These are phyloP conservation scores for Nephotettix cincticeps DNA, from an alignment of 1,140 invertebrate genomes.

Conservation along the genomic window DNA sequence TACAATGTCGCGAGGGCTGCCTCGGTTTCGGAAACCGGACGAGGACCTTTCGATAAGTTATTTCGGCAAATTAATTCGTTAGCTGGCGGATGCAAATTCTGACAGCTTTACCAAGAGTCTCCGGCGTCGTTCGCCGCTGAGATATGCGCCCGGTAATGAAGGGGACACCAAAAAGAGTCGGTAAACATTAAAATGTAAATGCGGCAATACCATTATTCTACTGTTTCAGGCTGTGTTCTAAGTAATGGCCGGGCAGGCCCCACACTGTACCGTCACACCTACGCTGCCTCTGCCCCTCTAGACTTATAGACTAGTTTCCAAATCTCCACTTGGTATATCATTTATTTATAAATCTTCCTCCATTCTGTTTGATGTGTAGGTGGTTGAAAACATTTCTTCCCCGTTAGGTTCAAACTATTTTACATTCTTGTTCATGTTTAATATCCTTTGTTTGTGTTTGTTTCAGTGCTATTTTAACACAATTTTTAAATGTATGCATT, in stretches of 20 bases:
- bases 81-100: neutral
- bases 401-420: too few species aligned
- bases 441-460: too few species aligned
- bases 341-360: too few species aligned
- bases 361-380: too few species aligned
- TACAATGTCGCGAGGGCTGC: neutral
- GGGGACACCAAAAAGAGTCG: too few species aligned
- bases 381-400: too few species aligned
- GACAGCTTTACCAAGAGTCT: neutral
- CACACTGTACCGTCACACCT: neutral
- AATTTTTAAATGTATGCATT: too few species aligned
- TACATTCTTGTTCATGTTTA: too few species aligned
- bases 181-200: conserved; percentile 7
- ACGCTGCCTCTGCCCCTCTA: neutral
- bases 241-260: neutral
- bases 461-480: too few species aligned
- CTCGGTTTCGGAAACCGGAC: neutral
- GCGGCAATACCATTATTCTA: neutral
- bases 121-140: neutral
- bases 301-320: too few species aligned
- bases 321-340: too few species aligned
- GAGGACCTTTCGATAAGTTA: conserved; percentile 5
- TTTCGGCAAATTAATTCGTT: neutral
- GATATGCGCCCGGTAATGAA: neutral
- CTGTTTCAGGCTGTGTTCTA: neutral